Conservation (phyloP, 2,113 vertebrate species). For the Phrynocephalus versicolor region DNA sequence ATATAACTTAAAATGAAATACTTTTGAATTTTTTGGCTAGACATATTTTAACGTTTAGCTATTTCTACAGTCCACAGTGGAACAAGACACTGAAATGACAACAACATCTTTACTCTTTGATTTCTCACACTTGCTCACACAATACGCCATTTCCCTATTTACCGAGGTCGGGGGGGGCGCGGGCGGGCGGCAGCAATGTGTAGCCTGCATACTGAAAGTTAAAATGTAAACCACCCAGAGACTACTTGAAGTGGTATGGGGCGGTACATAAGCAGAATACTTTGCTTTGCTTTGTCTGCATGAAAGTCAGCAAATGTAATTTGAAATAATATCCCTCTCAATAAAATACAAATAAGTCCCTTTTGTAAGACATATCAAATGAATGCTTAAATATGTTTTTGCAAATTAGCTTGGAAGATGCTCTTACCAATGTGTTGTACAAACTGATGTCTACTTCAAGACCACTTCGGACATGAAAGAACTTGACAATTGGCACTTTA, state of each 20-base stretch:
- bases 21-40: background rate
- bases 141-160: background rate
- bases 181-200: no score
- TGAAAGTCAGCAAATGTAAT: background rate
- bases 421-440: conserved; percentile 92
- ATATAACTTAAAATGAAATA: background rate
- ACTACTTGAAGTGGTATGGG: no score
- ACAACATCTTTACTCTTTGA: background rate
- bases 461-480: conserved; percentile 89
- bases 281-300: background rate
- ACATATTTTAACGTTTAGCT: background rate
- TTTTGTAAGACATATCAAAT: background rate
- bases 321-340: no score
- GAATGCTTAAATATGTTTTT: background rate
- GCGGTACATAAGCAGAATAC: no score
- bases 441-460: conserved; percentile 96
- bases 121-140: background rate
- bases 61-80: background rate
- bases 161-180: no score
- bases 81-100: background rate
- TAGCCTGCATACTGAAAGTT: no score
- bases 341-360: background rate
- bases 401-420: background rate
- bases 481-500: conserved; percentile 96
- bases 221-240: no score